Evolutionary conservation across 2,797 vertebrate species (phyloP).

Genomic region (Onychomys leucogaster): DNA sequence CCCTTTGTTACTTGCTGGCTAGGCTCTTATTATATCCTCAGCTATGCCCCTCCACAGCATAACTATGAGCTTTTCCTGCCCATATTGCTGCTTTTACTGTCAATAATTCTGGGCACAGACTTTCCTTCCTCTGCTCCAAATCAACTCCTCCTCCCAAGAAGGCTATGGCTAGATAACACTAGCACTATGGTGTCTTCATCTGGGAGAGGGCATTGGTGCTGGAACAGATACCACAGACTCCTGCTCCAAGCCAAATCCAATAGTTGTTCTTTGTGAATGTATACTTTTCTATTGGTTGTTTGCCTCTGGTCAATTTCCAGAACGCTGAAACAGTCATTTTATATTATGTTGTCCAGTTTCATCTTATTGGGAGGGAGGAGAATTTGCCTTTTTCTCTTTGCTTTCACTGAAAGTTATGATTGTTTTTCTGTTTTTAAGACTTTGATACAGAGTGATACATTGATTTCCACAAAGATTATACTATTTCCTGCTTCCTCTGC

Average conservation of each 20-base stretch:
- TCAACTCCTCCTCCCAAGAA: not conserved
- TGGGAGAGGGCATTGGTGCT: not conserved
- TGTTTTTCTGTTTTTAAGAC: not conserved
- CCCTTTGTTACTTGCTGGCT: not conserved
- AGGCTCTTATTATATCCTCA: not conserved
- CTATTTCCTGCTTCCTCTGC: not conserved
- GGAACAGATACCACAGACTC: not conserved
- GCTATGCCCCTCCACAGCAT: not conserved
- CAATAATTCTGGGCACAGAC: not conserved
- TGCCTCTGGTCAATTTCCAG: constrained; percentile 20
- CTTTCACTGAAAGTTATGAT: not conserved
- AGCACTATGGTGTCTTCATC: not conserved
- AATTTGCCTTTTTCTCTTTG: constrained; percentile 23
- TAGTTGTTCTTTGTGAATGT: not conserved
- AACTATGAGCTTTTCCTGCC: not conserved
- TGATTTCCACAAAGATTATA: constrained; percentile 44
- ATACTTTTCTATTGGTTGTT: constrained; percentile 13
- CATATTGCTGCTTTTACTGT: not conserved
- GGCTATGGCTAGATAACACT: not conserved
- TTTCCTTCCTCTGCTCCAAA: not conserved
- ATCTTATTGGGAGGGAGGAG: not conserved
- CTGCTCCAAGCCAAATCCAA: not conserved
- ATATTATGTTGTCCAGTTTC: not conserved
- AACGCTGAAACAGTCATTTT: constrained; percentile 16
- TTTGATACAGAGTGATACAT: constrained; percentile 21